phyloP scores from a whole-genome alignment of 64 coral and sea anemone species.

The Pocillopora damicornis region DNA sequence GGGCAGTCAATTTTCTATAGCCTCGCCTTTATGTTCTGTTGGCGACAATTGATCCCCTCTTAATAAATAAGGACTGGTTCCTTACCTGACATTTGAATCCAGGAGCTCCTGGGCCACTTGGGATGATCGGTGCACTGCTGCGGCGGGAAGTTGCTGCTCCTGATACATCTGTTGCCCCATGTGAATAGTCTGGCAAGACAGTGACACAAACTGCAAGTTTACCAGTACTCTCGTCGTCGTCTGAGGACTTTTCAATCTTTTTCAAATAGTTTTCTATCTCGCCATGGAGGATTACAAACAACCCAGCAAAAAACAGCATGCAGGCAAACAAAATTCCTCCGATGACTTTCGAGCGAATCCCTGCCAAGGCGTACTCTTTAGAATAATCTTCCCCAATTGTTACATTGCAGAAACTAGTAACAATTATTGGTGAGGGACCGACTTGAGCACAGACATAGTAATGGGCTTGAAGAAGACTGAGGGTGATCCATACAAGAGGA shows the following conservation, averaged over 20 bases:
- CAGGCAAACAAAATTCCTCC: background rate
- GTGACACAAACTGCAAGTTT: slow-evolving; percentile 5
- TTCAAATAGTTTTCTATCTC: slow-evolving; percentile 27
- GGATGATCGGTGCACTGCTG: background rate
- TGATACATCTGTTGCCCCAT: background rate
- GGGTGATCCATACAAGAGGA: background rate
- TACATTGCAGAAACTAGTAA: background rate
- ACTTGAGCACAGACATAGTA: slow-evolving; percentile 24
- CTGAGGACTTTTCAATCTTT: background rate
- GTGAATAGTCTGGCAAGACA: background rate
- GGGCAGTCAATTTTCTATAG: too few relatives aligned
- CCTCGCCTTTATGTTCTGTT: too few relatives aligned
- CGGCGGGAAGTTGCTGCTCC: background rate
- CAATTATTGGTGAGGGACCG: background rate
- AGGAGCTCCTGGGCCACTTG: background rate
- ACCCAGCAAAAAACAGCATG: background rate
- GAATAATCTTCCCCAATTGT: background rate
- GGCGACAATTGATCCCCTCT: too few relatives aligned
- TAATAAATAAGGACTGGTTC: too few relatives aligned
- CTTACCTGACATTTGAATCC: background rate
- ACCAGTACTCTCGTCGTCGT: too few relatives aligned
- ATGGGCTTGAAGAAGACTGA: slow-evolving; percentile 15
- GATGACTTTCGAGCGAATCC: slow-evolving; percentile 7
- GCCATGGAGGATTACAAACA: slow-evolving; percentile 22
- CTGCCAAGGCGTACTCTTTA: background rate